Percentiles rank a stretch among this genome's conserved stretches.
Conservation (phyloP, 1,140 invertebrate species). For the Bombus affinis region DNA sequence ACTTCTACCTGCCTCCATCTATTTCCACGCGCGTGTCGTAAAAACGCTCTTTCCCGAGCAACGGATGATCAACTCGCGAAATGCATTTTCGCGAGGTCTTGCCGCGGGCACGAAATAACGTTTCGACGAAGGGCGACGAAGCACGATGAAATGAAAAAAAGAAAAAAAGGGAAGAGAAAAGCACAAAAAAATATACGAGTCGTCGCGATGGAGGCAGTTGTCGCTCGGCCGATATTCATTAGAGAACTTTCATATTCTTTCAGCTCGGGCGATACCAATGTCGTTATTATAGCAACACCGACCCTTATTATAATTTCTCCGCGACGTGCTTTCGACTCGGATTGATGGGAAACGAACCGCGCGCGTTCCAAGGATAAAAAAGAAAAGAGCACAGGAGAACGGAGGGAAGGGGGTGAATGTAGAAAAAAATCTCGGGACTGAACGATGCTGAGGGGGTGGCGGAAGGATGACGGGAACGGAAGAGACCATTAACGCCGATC, state of each 20-base stretch:
- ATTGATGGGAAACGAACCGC: slow-evolving; percentile 30
- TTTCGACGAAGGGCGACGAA: no score
- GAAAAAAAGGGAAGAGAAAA: no score
- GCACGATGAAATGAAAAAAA: not conserved
- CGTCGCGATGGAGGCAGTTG: slow-evolving; percentile 13
- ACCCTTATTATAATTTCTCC: slow-evolving; percentile 46
- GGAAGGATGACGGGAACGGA: slow-evolving; percentile 20
- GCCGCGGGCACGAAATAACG: slow-evolving; percentile 13
- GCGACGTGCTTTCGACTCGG: slow-evolving; percentile 18
- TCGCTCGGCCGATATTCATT: slow-evolving; percentile 25
- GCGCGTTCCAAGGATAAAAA: slow-evolving; percentile 1
- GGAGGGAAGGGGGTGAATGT: not conserved
- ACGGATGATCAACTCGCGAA: slow-evolving; percentile 4
- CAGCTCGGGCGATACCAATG: slow-evolving; percentile 10
- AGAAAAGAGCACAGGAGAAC: not conserved
- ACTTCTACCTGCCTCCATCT: not conserved
- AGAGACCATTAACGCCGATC: slow-evolving; percentile 55
- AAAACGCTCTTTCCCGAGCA: not conserved
- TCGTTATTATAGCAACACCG: slow-evolving; percentile 51
- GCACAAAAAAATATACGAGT: no score
- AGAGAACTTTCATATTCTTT: slow-evolving; percentile 37
- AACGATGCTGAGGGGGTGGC: not conserved
- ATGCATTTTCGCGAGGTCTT: not conserved
- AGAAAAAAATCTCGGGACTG: slow-evolving; percentile 24
- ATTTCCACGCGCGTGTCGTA: not conserved